Base-by-base conservation (phyloP, 2,888 invertebrate species). In the Drosophila mayaguana region DNA sequence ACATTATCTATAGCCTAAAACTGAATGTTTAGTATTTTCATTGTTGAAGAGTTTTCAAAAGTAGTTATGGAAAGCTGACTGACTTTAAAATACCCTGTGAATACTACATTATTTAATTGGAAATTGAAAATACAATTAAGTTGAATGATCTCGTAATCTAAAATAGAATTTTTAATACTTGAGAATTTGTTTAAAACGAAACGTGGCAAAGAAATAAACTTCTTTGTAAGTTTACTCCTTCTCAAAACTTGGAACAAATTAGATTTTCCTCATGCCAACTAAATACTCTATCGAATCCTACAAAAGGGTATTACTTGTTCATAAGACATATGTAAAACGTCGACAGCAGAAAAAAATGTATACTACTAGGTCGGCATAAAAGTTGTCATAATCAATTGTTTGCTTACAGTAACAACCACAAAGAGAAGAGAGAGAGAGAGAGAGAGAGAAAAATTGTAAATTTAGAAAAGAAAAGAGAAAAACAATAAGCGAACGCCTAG, bases 361-460 rank as follows among this genome's bases (percentile, higher is more conserved):
- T 55, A 18, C 34, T 46, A 36, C 34, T 42, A 50, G 40, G 40
- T 59, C 60, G 34, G 1, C 14, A 8, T 18, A 20, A 8, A n/a
- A 38, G 59, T 42, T 64, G 45, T 16, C 18, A 14, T 40, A 25
- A 43, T 60, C 66, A 56, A 55, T 40, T 69, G 75, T 78, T 72
- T 64, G 38, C 62, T 59, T 60, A 59, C 40, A 64, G 61, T 57
- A 28, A 32, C 16, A 12, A 48, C 51, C 20, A 20, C 16, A 40
- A 32, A 68, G 16, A n/a, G 42, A 50, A 8, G 16, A 36, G 51
- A 53, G 36, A 53, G 9, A 22, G n/a, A 8, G 16, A 36, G 51
- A 8, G 16, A 36, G 51, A 53, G 36, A 53, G 9, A 22, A 32
- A 38, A 22, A 53, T 20, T 53, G 22, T 53, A 51, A 72, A 53